Base-by-base conservation (phyloP, 2,113 vertebrate genomes). In the Limnothrissa miodon region DNA sequence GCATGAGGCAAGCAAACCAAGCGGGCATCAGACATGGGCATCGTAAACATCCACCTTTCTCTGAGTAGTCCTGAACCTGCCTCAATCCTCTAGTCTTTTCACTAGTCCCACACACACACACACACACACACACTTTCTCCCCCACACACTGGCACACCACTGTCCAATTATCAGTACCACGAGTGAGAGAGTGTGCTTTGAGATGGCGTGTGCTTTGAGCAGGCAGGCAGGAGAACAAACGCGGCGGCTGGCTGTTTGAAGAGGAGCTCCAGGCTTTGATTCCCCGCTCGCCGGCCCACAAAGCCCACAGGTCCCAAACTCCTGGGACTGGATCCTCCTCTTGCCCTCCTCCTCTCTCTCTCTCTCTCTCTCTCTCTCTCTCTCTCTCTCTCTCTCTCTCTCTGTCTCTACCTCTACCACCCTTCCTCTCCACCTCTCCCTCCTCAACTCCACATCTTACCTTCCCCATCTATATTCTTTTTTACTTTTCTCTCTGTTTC, bases 141-240 rank as follows among this genome's bases (percentile, higher is more conserved):
- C 59, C 11, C 59, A 66, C 59, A 29, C 59, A 29, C 25, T 33
- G 9, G 29, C 59, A 66, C 59, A 66, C 25, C 25, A 66, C 59
- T 39, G 66, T 15, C 66, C 15, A 36, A 33, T 39, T 39, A 36
- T 74, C 13, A 1, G 11, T 11, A 15, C 51, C 29, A 15, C 13
- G 66, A 74, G 66, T 36, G 33, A 74, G 66, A 74, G 15, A 29
- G 66, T 17, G 66, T 29, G 66, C n/a, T 74, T 74, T 74, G 66
- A 74, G 66, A 33, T 74, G 66, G 59, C 59, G 33, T 33, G 29
- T 1, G 25, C 59, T 66, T 66, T 66, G 59, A 66, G 13, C 59
- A 29, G 59, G 66, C 66, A 74, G 29, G 29, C 66, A 36, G n/a
- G 66, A 74, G 66, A 74, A 74, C 66, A 74, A 74, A 74, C 29